Evolutionary conservation across 2,113 vertebrate genomes (phyloP), one percentile per base, ranked within the genome.

Genomic region (Felis chaus): DNA sequence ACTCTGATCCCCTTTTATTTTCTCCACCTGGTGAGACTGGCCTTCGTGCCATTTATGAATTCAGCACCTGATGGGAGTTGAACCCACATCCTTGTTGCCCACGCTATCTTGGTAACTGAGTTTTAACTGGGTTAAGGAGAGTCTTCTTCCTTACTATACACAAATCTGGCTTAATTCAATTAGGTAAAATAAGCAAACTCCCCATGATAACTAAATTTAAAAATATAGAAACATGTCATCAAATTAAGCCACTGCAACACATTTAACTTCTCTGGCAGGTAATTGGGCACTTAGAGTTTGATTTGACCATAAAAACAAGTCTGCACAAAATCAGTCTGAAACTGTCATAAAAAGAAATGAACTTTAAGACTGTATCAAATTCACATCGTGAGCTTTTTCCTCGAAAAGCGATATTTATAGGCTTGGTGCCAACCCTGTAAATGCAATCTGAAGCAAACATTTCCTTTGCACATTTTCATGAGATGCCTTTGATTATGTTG

Each of bases 361-460:
- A 95, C 79, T 96, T 98, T 97, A 98, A 98, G 98, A 97, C 65
- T 83, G 93, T 94, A 97, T 95, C 87, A 93, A 98, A 98, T 91
- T 82, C 78, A 97, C 94, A 96, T 76, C 16, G 29, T 86, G 66
- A 97, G 66, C 36, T 95, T 79, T 65, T 65, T 96, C 68, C 69
- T 91, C 98, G 97, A 92, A 98, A 98, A 96, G 57, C 84, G 93
- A 8, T 97, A 91, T 85, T 96, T 97, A 97, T 91, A 97, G 97
- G 97, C 87, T 98, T 97, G 96, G 83, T 93, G 97, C 94, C 97
- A 97, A 69, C 57, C 78, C 48, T 87, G 27, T 89, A 93, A 93
- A 91, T 91, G 97, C 96, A 95, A 97, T 97, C 90, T 81, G 94
- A 98, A 97, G 96, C 78, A 87, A 97, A 96, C 15, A 94, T 96